These are phyloP conservation scores for Galago senegalensis DNA, from an alignment of 2,797 vertebrate species.

Conservation along the genomic window DNA sequence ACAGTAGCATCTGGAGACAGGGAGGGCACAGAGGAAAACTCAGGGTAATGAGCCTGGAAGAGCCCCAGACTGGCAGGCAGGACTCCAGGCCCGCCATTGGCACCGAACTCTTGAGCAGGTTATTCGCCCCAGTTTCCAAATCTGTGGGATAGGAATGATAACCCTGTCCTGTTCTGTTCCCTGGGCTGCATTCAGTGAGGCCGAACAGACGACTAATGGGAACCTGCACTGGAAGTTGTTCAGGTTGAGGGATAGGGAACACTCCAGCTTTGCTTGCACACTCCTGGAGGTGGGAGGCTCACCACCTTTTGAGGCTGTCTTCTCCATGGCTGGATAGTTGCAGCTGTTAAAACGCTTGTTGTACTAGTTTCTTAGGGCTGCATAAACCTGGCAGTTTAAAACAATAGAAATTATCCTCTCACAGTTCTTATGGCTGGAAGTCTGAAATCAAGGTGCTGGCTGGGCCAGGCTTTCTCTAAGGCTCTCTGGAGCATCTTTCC, in stretches of 20 bases:
- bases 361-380: background rate
- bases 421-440: background rate
- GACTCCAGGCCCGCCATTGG: background rate
- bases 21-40: background rate
- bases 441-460: background rate
- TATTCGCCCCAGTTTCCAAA: constrained; percentile 40
- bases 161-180: background rate
- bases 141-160: background rate
- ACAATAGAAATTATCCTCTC: background rate
- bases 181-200: background rate
- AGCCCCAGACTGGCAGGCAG: background rate
- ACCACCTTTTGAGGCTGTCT: background rate
- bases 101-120: background rate
- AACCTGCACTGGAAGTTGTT: background rate
- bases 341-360: background rate
- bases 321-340: background rate
- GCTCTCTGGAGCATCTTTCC: background rate
- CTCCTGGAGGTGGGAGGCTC: background rate
- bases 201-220: background rate
- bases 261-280: background rate
- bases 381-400: background rate
- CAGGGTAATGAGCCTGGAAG: background rate
- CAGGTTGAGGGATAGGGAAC: background rate
- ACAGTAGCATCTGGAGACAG: background rate
- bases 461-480: background rate